Conservation (phyloP, 2,797 vertebrate genomes). For the Hydrophis major region DNA sequence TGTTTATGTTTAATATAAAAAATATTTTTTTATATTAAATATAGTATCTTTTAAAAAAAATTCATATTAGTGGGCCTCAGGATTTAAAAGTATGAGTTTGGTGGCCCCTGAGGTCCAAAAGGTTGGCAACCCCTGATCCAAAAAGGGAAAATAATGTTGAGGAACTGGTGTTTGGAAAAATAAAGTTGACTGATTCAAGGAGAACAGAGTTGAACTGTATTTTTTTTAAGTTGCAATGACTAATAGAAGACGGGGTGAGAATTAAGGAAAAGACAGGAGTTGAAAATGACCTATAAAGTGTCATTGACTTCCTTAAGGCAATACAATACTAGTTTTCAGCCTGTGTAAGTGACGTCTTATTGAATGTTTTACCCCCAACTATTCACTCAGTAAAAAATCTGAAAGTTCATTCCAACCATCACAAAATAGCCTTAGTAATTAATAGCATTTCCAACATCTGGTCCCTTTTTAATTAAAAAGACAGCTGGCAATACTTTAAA, state of each 20-base stretch:
- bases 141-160: background rate
- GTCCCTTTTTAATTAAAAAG: background rate
- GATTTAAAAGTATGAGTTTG: no score
- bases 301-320: background rate
- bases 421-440: background rate
- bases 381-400: background rate
- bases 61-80: no score
- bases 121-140: background rate
- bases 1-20: no score
- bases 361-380: background rate
- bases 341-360: background rate
- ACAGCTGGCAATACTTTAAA: background rate
- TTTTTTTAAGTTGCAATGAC: background rate
- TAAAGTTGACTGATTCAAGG: background rate
- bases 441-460: background rate
- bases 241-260: background rate
- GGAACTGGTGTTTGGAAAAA: background rate
- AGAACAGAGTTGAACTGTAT: background rate
- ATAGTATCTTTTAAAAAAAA: no score
- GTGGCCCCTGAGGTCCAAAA: no score
- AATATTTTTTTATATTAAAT: no score
- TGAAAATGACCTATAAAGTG: background rate
- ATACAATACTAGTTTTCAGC: background rate
- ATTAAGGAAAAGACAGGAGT: background rate
- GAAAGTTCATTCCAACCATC: background rate